Evolutionary conservation across 2,797 vertebrate genomes (phyloP), one percentile per base, ranked within the genome.

Genomic region (Sitta carolinensis): DNA sequence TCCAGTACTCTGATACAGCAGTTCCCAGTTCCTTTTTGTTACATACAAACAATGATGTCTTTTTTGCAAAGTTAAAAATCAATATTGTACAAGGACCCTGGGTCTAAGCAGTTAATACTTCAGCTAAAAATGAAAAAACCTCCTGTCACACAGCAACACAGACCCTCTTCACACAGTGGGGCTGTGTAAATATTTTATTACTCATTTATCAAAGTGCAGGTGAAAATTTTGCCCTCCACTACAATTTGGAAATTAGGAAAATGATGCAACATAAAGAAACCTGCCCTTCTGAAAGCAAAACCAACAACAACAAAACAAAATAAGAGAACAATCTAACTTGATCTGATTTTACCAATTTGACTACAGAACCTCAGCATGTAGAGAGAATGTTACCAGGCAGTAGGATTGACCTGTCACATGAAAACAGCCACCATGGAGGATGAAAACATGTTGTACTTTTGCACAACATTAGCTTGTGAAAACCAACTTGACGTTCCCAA

Each of bases 161-260:
- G 75, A 51, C 10, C 45, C 29, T 67, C 36, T 79, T 87, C 94
- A 61, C 57, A 78, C 78, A 76, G 68, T 36, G 43, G 32, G n/a
- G 58, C 21, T 75, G 29, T 45, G 89, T 14, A 48, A 81, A 29
- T 94, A 88, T 86, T 88, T 91, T 88, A 94, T 84, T 52, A 79
- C 45, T 95, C 63, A 51, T 70, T 95, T 88, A 89, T 62, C 72
- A 90, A 92, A 91, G 81, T 19, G 47, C n/a, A 40, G 90, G 20
- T 20, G 76, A 95, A 96, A 96, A 94, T 83, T 92, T 87, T 89
- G 38, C 63, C 84, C 88, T 94, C 36, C n/a, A 69, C 62, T 93
- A 84, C 43, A 84, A 30, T 22, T 57, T 69, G 85, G 68, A 96
- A 95, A 92, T 89, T 69, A 58, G 81, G 63, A 90, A 94, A 94